Conservation (phyloP, 2,113 vertebrate genomes). For the Hipposideros armiger region DNA sequence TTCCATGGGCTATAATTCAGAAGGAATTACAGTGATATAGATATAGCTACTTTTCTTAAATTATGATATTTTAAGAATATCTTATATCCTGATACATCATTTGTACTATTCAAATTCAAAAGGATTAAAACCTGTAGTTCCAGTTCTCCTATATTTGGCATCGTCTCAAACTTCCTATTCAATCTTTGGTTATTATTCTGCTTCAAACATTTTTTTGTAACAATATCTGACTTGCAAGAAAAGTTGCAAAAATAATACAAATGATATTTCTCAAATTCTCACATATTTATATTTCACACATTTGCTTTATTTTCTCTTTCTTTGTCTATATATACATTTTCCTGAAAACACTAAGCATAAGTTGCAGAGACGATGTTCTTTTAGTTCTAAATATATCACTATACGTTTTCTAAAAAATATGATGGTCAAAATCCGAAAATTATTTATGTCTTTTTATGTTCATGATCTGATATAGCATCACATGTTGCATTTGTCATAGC, state of each 20-base stretch:
- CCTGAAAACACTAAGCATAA: background rate
- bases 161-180: background rate
- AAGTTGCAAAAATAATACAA: background rate
- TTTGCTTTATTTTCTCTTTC: background rate
- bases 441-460: background rate
- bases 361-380: background rate
- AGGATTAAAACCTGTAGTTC: background rate
- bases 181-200: background rate
- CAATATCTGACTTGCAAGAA: background rate
- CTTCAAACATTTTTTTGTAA: background rate
- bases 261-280: background rate
- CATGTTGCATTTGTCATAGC: accelerated
- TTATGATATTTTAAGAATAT: background rate
- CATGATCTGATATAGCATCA: background rate
- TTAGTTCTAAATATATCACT: background rate
- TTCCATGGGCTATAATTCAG: background rate
- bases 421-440: background rate
- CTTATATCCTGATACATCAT: background rate
- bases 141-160: background rate
- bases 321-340: background rate
- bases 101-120: background rate
- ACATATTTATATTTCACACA: background rate
- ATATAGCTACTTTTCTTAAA: background rate
- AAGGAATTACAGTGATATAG: background rate
- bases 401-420: background rate